Percentiles rank a stretch among this genome's conserved stretches.
Evolutionary conservation across 2,888 invertebrate species (phyloP).

Genomic region (Tenodera sinensis): DNA sequence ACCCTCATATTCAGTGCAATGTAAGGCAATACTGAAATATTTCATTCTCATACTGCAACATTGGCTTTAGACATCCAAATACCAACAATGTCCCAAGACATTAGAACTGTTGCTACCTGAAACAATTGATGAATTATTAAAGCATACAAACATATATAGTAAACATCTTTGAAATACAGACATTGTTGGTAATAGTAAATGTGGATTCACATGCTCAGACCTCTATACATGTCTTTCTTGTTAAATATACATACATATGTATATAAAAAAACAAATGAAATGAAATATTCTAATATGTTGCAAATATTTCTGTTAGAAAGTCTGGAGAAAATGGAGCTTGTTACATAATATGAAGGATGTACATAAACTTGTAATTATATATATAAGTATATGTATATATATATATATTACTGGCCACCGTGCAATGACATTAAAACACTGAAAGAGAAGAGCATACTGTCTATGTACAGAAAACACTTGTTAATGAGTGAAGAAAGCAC

Average conservation of each 20-base stretch:
- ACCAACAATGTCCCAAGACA: not conserved
- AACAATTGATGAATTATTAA: not conserved
- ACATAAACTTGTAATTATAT: not conserved
- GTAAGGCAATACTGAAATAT: not conserved
- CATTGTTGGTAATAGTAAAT: not conserved
- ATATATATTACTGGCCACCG: not conserved
- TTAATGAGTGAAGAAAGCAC: not conserved
- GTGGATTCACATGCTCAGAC: not conserved
- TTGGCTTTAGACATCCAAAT: not conserved
- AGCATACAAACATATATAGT: not conserved
- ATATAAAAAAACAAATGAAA: not conserved
- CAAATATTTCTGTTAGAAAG: not conserved
- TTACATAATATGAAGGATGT: not conserved
- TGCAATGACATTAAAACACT: not conserved
- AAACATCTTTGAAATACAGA: not conserved
- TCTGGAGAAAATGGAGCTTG: not conserved
- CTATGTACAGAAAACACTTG: not conserved
- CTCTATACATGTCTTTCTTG: not conserved
- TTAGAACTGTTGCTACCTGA: not conserved
- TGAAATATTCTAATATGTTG: not conserved
- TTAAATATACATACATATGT: not conserved
- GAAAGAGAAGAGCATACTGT: not conserved
- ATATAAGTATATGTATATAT: not conserved
- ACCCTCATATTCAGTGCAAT: not conserved
- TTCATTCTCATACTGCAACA: not conserved